Base-by-base conservation (phyloP, 2,113 vertebrate species). In the Ageneiosus marmoratus region DNA sequence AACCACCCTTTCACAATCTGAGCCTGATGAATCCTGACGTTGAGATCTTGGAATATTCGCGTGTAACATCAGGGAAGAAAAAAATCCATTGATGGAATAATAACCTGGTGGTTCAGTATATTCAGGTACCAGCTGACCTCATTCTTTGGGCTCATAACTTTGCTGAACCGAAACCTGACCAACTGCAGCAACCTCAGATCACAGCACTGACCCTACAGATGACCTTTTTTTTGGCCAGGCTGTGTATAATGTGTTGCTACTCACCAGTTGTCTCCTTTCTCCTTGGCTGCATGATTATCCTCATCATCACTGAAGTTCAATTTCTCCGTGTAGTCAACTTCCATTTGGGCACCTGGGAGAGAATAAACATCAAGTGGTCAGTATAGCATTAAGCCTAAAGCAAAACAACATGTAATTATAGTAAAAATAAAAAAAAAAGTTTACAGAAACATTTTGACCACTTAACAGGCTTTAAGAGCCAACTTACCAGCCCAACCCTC, bases 251-350 rank as follows among this genome's bases (percentile, higher is more conserved):
- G 62, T 22, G 37, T 12, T 20, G 29, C 22, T 82, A 89, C 92
- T 93, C 85, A 97, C 97, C 96, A 96, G 86, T 88, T 96, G 58
- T 95, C 95, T 81, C 91, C 89, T 86, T 96, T 97, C 1, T 97
- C 97, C 87, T 97, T 99, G 89, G 90, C 90, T 80, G 94, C 92
- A 87, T 97, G 97, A 91, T 97, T 97, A 34, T 99, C 98, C 82
- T 99, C 98, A 58, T 99, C 98, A 41, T 99, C 98, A 80, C 98
- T 99, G 92, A 99, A 99, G 90, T 99, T 99, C 24, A 99, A 90
- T 90, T 99, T 98, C 86, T 99, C 98, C 0, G 96, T 98, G 86
- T 99, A 99, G 92, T 99, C 98, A 75, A 99, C 98, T 91, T 99
- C 98, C 93, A 97, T 98, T 86, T 99, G 98, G 87, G 97, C 97